Evolutionary conservation across 2,888 invertebrate species (phyloP).

Genomic region (Dryococelus australis): DNA sequence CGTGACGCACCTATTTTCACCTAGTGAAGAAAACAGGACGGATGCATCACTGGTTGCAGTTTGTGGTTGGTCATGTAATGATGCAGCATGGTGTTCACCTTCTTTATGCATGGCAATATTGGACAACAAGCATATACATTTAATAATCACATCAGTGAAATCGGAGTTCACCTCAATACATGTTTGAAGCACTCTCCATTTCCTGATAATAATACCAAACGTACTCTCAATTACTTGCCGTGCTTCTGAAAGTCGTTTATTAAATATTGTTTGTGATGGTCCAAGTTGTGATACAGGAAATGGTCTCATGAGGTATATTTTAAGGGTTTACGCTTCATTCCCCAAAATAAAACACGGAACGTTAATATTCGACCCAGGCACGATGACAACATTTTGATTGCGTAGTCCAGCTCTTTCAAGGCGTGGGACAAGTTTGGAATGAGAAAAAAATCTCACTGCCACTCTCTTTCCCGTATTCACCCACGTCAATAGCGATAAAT

Average conservation of each 20-base stretch:
- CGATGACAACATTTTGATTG: neutral
- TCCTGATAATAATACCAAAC: neutral
- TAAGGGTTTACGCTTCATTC: neutral
- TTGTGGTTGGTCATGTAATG: neutral
- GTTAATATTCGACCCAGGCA: neutral
- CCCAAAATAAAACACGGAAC: neutral
- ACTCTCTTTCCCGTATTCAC: slow-evolving; percentile 33
- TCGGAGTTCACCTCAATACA: no score
- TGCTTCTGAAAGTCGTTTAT: slow-evolving; percentile 12
- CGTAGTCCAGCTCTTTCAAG: neutral
- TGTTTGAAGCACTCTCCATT: no score
- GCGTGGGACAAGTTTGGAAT: neutral
- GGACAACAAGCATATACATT: slow-evolving; percentile 7
- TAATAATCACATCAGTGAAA: neutral
- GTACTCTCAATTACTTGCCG: neutral
- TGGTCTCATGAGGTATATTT: neutral
- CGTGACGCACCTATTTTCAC: neutral
- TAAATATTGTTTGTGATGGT: neutral
- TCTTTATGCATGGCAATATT: slow-evolving; percentile 12
- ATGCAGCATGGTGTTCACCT: neutral
- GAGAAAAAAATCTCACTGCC: slow-evolving; percentile 31
- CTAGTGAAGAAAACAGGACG: neutral
- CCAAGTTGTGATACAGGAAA: neutral
- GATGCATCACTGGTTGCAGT: neutral
- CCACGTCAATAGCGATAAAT: slow-evolving; percentile 34